phyloP scores from a whole-genome alignment of 2,888 invertebrate genomes.

The Aphidius colemani region DNA sequence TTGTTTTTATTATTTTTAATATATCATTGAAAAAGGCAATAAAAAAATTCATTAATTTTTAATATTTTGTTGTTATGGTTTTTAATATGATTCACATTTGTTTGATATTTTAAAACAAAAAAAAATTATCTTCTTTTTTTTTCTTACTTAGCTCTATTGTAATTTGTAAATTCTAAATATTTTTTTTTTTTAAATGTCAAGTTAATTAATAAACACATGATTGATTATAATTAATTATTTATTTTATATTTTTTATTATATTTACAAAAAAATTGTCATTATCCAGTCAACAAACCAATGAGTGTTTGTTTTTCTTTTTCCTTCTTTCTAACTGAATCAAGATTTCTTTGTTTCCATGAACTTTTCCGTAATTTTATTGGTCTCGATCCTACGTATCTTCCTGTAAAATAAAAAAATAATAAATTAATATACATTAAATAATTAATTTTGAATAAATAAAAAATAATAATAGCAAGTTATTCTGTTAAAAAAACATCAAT shows the following conservation, averaged over 20 bases:
- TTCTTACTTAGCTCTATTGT: not conserved
- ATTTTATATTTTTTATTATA: not conserved
- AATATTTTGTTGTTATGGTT: too few species aligned
- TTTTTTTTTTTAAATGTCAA: not conserved
- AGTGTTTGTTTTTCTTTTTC: slow-evolving; percentile 92
- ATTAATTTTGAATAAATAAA: not conserved
- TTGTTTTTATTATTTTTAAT: not conserved
- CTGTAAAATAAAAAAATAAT: slow-evolving; percentile 62
- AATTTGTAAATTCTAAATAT: not conserved
- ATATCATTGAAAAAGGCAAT: too few species aligned
- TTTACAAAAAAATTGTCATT: slow-evolving; percentile 44
- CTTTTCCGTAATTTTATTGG: slow-evolving; percentile 98
- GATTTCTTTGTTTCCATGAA: slow-evolving; percentile 90
- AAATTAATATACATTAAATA: too few species aligned
- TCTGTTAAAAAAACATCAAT: too few species aligned
- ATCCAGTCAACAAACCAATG: slow-evolving; percentile 72
- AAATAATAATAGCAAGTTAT: not conserved
- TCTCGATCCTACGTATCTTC: slow-evolving; percentile 97
- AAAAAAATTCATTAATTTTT: too few species aligned
- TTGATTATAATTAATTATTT: too few species aligned
- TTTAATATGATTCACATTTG: too few species aligned
- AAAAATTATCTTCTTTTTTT: not conserved
- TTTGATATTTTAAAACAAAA: not conserved
- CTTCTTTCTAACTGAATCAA: slow-evolving; percentile 93
- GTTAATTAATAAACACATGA: too few species aligned